phyloP scores from a whole-genome alignment of 2,888 invertebrate species.

The Lasioglossum marginatum region DNA sequence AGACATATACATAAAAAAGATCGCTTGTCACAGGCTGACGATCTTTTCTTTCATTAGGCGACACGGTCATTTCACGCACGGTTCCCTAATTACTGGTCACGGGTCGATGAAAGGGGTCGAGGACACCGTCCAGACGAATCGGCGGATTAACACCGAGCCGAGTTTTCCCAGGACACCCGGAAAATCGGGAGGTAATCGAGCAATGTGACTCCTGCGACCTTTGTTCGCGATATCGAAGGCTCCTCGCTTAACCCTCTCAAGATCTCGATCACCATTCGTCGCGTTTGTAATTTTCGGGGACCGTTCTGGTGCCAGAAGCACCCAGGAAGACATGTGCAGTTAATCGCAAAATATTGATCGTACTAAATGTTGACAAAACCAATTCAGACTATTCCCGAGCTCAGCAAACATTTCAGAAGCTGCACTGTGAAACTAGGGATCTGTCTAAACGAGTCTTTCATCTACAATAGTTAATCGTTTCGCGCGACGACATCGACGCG shows the following conservation, averaged over 20 bases:
- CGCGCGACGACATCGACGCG: slow-evolving; percentile 41
- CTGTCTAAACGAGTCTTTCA: background rate
- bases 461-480: background rate
- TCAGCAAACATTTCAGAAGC: background rate
- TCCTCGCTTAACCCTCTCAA: background rate
- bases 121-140: background rate
- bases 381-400: background rate
- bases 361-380: background rate
- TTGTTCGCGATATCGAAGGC: slow-evolving; percentile 4
- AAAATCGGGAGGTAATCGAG: slow-evolving; percentile 32
- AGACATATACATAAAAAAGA: background rate
- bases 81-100: slow-evolving; percentile 56
- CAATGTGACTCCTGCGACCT: slow-evolving; percentile 13
- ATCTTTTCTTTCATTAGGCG: slow-evolving; percentile 63
- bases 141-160: background rate
- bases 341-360: no score
- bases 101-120: slow-evolving; percentile 30
- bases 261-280: background rate
- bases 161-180: slow-evolving; percentile 22
- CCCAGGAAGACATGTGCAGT: no score
- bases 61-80: slow-evolving; percentile 63
- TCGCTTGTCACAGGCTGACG: background rate
- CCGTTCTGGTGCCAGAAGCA: background rate
- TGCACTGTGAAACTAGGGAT: background rate
- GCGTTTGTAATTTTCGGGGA: background rate